Evolutionary conservation across 1,140 invertebrate genomes (phyloP).

Genomic region (Heliconius nattereri): DNA sequence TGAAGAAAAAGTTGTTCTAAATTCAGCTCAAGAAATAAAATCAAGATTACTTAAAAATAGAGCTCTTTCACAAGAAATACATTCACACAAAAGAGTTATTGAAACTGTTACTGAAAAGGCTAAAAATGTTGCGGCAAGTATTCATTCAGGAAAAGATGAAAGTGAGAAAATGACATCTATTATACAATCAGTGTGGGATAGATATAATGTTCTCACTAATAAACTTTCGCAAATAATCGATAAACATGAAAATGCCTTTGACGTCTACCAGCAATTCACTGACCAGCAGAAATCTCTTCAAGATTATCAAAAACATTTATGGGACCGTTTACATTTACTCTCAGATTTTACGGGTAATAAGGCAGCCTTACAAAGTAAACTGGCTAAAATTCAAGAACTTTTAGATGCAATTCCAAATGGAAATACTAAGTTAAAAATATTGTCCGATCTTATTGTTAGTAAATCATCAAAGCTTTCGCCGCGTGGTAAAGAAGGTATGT

Average conservation of each 20-base stretch:
- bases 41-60: constrained; percentile 94
- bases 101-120: constrained; percentile 95
- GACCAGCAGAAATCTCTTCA: constrained; percentile 92
- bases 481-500: constrained; percentile 90
- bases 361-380: constrained; percentile 86
- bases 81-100: constrained; percentile 93
- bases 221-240: constrained; percentile 69
- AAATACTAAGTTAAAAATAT: constrained; percentile 85
- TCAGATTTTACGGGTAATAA: constrained; percentile 93
- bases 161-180: constrained; percentile 84
- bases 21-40: constrained; percentile 91
- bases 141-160: constrained; percentile 84
- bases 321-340: constrained; percentile 89
- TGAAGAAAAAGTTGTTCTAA: constrained; percentile 84
- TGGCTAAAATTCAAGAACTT: constrained; percentile 89
- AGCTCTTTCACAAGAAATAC: constrained; percentile 93
- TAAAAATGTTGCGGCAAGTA: constrained; percentile 82
- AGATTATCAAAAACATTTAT: constrained; percentile 93
- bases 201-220: constrained; percentile 88
- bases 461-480: constrained; percentile 86
- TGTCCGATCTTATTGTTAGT: constrained; percentile 86
- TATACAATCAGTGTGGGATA: constrained; percentile 85
- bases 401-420: constrained; percentile 89
- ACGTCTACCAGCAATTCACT: constrained; percentile 91
- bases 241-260: constrained; percentile 88